Conservation (phyloP, 2,113 vertebrate genomes). For the Trichechus manatus region DNA sequence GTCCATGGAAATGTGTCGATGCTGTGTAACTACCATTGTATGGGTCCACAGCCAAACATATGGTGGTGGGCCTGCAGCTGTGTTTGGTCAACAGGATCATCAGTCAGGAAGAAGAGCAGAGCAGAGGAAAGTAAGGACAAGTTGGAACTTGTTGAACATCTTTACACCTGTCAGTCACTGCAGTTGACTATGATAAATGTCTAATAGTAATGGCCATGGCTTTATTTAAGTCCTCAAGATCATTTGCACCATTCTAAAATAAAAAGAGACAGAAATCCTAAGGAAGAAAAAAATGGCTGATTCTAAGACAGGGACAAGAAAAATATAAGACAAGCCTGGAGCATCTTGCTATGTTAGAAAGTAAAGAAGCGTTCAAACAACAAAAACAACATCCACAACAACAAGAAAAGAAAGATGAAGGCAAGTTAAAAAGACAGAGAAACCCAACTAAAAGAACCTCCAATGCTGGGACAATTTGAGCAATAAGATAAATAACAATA, state of each 20-base stretch:
- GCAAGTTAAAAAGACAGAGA: not conserved
- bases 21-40: not conserved
- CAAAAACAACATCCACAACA: not conserved
- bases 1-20: not conserved
- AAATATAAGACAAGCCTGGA: not conserved
- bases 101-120: not conserved
- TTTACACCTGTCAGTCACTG: not conserved
- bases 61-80: too few relatives aligned
- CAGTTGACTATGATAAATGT: not conserved
- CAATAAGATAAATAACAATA: not conserved
- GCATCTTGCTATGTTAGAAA: not conserved
- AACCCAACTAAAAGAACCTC: rapidly evolving
- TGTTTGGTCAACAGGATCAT: not conserved
- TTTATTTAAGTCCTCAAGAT: not conserved
- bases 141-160: not conserved
- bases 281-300: not conserved
- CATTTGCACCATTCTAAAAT: not conserved
- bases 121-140: not conserved
- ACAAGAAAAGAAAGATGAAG: not conserved
- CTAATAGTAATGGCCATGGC: not conserved
- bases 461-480: not conserved
- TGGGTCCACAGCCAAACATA: not conserved
- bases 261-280: not conserved
- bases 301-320: not conserved
- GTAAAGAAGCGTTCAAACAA: not conserved